Percentiles rank a stretch among this genome's conserved stretches.
These are phyloP conservation scores for Lordiphosa stackelbergi DNA, from an alignment of 1,140 invertebrate genomes.

Conservation along the genomic window DNA sequence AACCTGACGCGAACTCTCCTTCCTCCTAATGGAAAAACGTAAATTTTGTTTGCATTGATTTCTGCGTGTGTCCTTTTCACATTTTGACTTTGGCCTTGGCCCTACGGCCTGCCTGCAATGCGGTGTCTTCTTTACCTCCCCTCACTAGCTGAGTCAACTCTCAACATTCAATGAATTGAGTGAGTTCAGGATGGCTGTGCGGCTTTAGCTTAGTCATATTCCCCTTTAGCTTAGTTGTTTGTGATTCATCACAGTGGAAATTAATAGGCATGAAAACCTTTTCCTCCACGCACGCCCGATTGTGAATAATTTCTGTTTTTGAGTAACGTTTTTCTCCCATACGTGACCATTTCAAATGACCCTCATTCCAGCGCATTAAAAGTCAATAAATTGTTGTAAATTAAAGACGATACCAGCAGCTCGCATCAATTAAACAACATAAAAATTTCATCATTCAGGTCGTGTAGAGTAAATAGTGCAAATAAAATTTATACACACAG, in stretches of 20 bases:
- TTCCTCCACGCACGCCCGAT: conserved; percentile 1
- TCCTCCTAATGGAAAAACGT: not conserved
- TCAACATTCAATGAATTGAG: too few species aligned
- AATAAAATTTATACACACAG: conserved; percentile 8
- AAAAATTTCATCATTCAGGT: conserved; percentile 13
- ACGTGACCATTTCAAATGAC: conserved; percentile 2
- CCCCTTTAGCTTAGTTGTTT: not conserved
- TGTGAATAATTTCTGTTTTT: conserved; percentile 39
- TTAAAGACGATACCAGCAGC: conserved; percentile 33
- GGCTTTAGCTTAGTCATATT: not conserved
- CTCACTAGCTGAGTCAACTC: too few species aligned
- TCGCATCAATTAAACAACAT: conserved; percentile 24
- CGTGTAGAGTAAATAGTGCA: conserved; percentile 29
- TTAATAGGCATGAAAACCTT: conserved; percentile 26
- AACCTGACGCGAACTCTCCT: too few species aligned
- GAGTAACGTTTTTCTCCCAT: not conserved
- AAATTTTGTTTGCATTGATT: not conserved
- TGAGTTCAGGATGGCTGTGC: too few species aligned
- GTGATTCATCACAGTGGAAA: conserved; percentile 14
- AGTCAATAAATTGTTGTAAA: conserved; percentile 58
- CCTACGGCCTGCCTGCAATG: conserved; percentile 30
- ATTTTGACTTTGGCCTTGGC: conserved; percentile 31
- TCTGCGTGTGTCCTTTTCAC: conserved; percentile 1
- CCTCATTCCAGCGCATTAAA: conserved; percentile 58
- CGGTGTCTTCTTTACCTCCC: conserved; percentile 4